Evolutionary conservation across 1,140 invertebrate genomes (phyloP).

Genomic region (Dendroctonus valens): DNA sequence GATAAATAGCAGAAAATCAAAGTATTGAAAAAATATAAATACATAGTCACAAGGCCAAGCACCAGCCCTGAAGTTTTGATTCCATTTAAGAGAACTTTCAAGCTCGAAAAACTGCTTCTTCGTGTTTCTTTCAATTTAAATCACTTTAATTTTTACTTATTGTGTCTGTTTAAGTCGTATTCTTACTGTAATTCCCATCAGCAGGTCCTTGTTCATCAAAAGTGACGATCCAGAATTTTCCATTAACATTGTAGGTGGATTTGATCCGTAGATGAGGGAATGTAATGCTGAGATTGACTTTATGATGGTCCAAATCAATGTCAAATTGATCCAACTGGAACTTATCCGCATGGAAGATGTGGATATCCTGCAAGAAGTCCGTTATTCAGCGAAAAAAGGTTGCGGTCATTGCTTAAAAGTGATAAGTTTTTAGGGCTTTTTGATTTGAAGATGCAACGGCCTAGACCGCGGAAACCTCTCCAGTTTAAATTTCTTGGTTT

Average conservation of each 20-base stretch:
- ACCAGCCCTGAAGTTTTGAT: too few species aligned
- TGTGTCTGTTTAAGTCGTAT: background rate
- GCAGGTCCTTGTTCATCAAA: conserved; percentile 36
- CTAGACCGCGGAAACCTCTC: background rate
- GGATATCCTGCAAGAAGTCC: background rate
- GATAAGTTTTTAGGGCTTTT: background rate
- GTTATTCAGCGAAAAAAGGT: background rate
- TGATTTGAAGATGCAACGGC: background rate
- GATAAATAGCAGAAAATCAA: too few species aligned
- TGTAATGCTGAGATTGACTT: conserved; percentile 24
- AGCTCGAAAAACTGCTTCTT: too few species aligned
- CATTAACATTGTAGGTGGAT: conserved; percentile 37
- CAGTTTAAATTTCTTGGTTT: too few species aligned
- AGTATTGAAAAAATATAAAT: too few species aligned
- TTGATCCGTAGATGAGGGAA: conserved; percentile 35
- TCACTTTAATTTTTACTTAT: too few species aligned
- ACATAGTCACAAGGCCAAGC: too few species aligned
- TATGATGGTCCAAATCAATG: conserved; percentile 34
- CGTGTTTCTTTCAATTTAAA: too few species aligned
- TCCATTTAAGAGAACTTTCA: too few species aligned
- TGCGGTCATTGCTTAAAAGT: background rate
- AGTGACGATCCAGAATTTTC: conserved; percentile 36
- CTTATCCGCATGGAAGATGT: conserved; percentile 5
- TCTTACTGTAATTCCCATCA: conserved; percentile 43
- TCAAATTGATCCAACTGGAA: conserved; percentile 34